Conservation (phyloP, 2,797 vertebrate species). For the Dendrocincla tyrannina region DNA sequence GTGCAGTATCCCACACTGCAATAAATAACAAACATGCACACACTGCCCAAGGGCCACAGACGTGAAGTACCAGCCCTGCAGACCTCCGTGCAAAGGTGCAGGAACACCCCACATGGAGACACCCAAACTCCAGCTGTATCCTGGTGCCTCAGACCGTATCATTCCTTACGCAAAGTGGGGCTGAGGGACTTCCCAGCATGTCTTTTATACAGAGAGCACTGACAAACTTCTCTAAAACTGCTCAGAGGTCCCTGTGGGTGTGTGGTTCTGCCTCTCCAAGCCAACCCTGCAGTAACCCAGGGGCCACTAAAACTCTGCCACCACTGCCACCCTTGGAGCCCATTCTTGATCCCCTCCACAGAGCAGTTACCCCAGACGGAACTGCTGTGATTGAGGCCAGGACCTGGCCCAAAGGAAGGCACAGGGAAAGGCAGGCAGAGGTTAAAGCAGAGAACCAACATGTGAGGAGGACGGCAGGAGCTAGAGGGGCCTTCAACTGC, state of each 20-base stretch:
- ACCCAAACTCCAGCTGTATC: neutral
- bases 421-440: neutral
- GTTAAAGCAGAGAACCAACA: neutral
- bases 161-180: fast-evolving
- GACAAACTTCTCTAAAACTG: neutral
- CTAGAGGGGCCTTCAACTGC: neutral
- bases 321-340: neutral
- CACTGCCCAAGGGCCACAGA: neutral
- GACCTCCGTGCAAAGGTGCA: neutral
- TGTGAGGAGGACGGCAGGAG: neutral
- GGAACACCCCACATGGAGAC: neutral
- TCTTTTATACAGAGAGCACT: neutral
- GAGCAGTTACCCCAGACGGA: neutral
- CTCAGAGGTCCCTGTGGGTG: neutral
- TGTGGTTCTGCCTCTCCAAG: neutral
- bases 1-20: neutral
- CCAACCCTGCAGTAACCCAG: neutral
- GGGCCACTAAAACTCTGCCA: neutral
- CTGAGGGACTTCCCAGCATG: fast-evolving
- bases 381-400: neutral
- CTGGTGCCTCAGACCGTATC: neutral
- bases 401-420: neutral
- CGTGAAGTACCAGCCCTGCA: neutral
- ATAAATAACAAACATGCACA: neutral
- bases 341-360: fast-evolving